A percentile compares a stretch with the other conserved stretches of the same genome.
Conservation (phyloP, 2,888 invertebrate genomes). For the Ichneumoninae sp. region DNA sequence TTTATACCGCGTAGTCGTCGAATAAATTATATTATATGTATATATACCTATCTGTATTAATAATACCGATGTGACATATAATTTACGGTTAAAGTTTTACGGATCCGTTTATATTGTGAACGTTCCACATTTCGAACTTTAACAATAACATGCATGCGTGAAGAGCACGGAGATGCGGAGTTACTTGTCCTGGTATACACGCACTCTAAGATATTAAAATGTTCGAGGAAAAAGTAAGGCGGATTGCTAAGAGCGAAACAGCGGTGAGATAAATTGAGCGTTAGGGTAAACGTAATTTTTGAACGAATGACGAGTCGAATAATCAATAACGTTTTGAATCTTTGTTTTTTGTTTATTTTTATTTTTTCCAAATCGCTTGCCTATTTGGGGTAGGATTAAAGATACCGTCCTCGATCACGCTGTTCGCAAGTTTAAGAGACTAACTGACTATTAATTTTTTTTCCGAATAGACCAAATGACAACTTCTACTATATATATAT, state of each 20-base stretch:
- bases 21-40: constrained; percentile 76
- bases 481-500: constrained; percentile 59
- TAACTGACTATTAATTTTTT: constrained; percentile 45
- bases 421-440: constrained; percentile 39
- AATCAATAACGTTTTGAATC: not conserved
- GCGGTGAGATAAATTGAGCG: not conserved
- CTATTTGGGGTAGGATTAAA: constrained; percentile 45
- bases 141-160: constrained; percentile 14
- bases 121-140: constrained; percentile 12
- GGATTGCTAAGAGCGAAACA: not conserved
- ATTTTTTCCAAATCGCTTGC: not conserved
- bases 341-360: not conserved
- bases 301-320: not conserved
- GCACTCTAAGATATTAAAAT: not conserved
- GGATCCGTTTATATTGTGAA: constrained; percentile 40
- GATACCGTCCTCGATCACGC: constrained; percentile 60
- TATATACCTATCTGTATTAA: constrained; percentile 73
- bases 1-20: constrained; percentile 64
- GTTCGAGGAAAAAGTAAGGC: not conserved
- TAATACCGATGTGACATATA: constrained; percentile 68
- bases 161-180: constrained; percentile 2
- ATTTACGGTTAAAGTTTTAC: constrained; percentile 67
- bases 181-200: constrained; percentile 3
- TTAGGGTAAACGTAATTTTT: not conserved
- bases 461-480: constrained; percentile 67